Percentiles rank a stretch among this genome's conserved stretches.
These are phyloP conservation scores for Terrapene triunguis DNA, from an alignment of 2,113 vertebrate genomes.

Conservation along the genomic window DNA sequence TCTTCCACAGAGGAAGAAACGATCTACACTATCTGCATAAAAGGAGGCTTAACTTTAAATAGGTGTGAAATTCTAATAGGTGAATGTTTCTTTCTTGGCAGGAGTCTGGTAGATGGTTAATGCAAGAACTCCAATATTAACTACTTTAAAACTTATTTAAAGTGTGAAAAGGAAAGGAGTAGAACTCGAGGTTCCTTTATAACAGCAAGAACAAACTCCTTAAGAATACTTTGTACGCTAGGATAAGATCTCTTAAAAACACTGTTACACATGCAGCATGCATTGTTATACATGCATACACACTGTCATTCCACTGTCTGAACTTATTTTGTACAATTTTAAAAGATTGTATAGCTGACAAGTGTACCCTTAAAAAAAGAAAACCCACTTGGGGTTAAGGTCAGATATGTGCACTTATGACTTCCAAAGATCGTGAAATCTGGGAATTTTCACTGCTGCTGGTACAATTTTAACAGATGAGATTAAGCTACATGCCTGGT, in stretches of 20 bases:
- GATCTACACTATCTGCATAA: background rate
- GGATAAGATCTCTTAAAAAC: background rate
- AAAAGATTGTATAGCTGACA: background rate
- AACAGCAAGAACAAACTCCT: background rate
- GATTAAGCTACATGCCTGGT: background rate
- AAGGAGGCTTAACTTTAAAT: background rate
- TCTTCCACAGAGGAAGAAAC: background rate
- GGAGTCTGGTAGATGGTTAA: background rate
- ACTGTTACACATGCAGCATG: background rate
- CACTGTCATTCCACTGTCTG: background rate
- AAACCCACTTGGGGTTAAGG: background rate
- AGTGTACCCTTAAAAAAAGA: background rate
- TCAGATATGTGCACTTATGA: background rate
- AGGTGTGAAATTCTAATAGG: background rate
- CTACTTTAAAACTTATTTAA: background rate
- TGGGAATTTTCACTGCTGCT: background rate
- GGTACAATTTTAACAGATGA: background rate
- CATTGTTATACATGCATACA: background rate
- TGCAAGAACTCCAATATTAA: background rate
- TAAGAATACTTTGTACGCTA: background rate
- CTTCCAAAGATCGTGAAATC: background rate
- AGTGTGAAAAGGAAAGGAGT: background rate
- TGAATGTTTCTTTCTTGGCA: background rate
- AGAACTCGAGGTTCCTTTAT: background rate
- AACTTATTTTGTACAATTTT: background rate